phyloP scores from a whole-genome alignment of 2,113 vertebrate species.

The Syngnathus scovelli region DNA sequence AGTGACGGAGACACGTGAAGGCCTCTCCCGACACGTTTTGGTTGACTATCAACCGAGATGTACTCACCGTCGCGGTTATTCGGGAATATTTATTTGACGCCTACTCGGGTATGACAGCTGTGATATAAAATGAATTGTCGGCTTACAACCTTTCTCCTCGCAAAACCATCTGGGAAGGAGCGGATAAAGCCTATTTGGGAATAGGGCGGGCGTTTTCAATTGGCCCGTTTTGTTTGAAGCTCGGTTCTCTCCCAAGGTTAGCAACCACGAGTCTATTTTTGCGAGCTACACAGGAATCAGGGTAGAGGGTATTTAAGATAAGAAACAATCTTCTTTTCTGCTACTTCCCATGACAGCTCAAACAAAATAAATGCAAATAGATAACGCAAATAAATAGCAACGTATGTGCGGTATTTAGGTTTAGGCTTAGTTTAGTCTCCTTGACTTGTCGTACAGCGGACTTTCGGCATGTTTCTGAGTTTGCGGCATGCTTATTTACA shows the following conservation, averaged over 20 bases:
- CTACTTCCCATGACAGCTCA: neutral
- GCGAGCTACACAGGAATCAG: neutral
- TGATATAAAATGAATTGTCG: neutral
- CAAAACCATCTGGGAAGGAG: conserved; percentile 1
- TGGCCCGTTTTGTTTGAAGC: neutral
- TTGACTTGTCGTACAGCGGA: neutral
- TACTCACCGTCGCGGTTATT: neutral
- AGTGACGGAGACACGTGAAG: neutral
- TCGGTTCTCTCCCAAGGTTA: neutral
- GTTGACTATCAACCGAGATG: neutral
- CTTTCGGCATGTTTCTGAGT: neutral
- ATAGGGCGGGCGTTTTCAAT: conserved; percentile 2
- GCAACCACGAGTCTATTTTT: conserved; percentile 2
- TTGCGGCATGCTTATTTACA: neutral
- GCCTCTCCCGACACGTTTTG: neutral
- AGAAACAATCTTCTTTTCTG: neutral
- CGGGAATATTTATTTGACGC: neutral
- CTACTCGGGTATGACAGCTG: conserved; percentile 6
- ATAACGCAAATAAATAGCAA: neutral
- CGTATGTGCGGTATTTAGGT: neutral
- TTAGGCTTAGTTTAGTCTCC: neutral
- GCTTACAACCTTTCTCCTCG: neutral
- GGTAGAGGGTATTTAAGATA: neutral
- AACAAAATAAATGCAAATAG: conserved; percentile 4
- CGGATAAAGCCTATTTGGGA: neutral